phyloP scores from a whole-genome alignment of 1,140 invertebrate genomes.

The Tenebrio molitor region DNA sequence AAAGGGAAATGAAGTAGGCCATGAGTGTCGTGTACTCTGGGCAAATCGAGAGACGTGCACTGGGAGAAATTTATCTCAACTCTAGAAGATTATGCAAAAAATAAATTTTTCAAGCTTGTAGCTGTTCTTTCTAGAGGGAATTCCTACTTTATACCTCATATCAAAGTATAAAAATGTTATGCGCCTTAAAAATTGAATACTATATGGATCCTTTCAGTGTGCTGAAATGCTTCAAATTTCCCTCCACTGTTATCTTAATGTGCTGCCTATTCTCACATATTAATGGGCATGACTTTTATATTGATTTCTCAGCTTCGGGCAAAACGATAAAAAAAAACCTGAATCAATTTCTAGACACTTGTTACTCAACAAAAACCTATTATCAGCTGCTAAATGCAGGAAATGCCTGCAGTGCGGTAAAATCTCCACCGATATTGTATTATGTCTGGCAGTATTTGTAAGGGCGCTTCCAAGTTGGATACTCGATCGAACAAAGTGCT shows the following conservation, averaged over 20 bases:
- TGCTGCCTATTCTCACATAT: too few species aligned
- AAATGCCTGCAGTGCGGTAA: slow-evolving; percentile 33
- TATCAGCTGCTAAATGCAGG: slow-evolving; percentile 29
- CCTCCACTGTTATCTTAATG: not conserved
- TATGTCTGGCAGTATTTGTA: slow-evolving; percentile 25
- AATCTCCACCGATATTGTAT: slow-evolving; percentile 35
- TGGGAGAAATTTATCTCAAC: slow-evolving; percentile 27
- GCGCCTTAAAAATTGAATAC: slow-evolving; percentile 20
- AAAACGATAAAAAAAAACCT: slow-evolving; percentile 8
- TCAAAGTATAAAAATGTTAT: slow-evolving; percentile 17
- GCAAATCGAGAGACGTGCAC: slow-evolving; percentile 28
- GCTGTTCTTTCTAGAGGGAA: slow-evolving; percentile 12
- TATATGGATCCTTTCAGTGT: not conserved
- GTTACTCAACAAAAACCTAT: slow-evolving; percentile 18
- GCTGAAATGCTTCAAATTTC: not conserved
- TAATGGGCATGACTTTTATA: too few species aligned
- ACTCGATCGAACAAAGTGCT: slow-evolving; percentile 31
- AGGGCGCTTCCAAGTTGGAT: slow-evolving; percentile 24
- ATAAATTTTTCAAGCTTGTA: slow-evolving; percentile 32
- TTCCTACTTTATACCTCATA: slow-evolving; percentile 25
- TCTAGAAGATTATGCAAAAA: slow-evolving; percentile 33
- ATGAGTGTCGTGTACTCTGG: slow-evolving; percentile 27
- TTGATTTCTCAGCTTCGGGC: slow-evolving; percentile 1
- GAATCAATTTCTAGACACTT: slow-evolving; percentile 7
- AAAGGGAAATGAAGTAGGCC: slow-evolving; percentile 31